Percentiles rank a stretch among this genome's conserved stretches.
These are phyloP conservation scores for Coenonympha arcania DNA, from an alignment of 2,888 invertebrate species.

Conservation along the genomic window DNA sequence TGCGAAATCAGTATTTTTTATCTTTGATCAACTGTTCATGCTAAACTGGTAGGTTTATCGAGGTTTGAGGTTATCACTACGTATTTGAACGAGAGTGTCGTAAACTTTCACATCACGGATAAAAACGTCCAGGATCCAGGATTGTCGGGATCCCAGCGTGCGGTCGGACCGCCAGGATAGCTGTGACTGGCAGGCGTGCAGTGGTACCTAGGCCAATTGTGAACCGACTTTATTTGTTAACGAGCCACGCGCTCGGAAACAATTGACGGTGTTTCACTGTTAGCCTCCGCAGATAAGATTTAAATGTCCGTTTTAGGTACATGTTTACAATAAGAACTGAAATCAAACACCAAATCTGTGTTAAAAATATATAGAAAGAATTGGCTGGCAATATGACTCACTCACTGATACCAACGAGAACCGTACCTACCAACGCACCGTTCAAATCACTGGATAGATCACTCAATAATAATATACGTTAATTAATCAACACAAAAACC, in stretches of 20 bases:
- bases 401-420: too few relatives aligned
- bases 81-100: background rate
- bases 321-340: slow-evolving; percentile 12
- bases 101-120: slow-evolving; percentile 16
- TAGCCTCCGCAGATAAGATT: slow-evolving; percentile 61
- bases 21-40: slow-evolving; percentile 5
- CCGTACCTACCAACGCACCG: too few relatives aligned
- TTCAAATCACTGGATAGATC: too few relatives aligned
- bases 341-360: background rate
- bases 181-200: slow-evolving; percentile 58
- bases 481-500: too few relatives aligned
- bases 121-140: slow-evolving; percentile 19
- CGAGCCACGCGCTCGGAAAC: slow-evolving; percentile 71
- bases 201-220: slow-evolving; percentile 69
- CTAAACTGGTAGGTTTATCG: background rate
- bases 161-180: slow-evolving; percentile 58
- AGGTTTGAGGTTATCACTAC: slow-evolving; percentile 3
- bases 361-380: too few relatives aligned
- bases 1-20: slow-evolving; percentile 10
- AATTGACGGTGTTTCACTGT: slow-evolving; percentile 62
- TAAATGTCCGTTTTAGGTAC: slow-evolving; percentile 45
- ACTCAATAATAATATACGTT: too few relatives aligned
- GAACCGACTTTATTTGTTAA: slow-evolving; percentile 68
- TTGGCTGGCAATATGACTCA: too few relatives aligned
- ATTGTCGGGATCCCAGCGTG: slow-evolving; percentile 42